Evolutionary conservation across 2,888 invertebrate genomes (phyloP).

Genomic region (Eupsilia transversa): DNA sequence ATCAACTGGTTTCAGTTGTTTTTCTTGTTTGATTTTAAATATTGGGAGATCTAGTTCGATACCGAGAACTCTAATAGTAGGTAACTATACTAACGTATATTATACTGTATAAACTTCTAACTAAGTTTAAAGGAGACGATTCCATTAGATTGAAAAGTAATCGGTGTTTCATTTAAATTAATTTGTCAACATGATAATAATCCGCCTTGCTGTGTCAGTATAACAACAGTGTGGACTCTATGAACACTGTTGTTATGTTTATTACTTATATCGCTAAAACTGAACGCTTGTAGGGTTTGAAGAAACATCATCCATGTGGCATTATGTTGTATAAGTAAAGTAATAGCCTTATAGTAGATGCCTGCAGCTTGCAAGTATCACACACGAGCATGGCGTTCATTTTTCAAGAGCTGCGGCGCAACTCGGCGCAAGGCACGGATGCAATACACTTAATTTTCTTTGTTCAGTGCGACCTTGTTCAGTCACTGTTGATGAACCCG

Average conservation of each 20-base stretch:
- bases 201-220: no score
- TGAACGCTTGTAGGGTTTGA: not conserved
- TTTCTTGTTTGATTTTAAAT: conserved; percentile 5
- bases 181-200: not conserved
- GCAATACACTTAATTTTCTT: conserved; percentile 7
- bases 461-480: conserved; percentile 5
- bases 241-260: no score
- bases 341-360: conserved; percentile 10
- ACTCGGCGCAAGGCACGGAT: no score
- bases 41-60: not conserved
- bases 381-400: not conserved
- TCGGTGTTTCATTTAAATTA: not conserved
- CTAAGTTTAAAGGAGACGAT: not conserved
- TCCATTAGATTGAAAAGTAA: not conserved
- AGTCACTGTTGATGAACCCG: not conserved
- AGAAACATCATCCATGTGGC: not conserved
- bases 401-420: not conserved
- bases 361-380: not conserved
- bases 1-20: not conserved
- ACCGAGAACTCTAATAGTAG: not conserved
- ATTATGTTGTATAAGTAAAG: conserved; percentile 1
- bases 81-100: no score
- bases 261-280: not conserved
- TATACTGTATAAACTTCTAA: not conserved
- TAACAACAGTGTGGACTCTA: no score